Base-by-base conservation (phyloP, 2,113 vertebrate genomes). In the Oenanthe melanoleuca region DNA sequence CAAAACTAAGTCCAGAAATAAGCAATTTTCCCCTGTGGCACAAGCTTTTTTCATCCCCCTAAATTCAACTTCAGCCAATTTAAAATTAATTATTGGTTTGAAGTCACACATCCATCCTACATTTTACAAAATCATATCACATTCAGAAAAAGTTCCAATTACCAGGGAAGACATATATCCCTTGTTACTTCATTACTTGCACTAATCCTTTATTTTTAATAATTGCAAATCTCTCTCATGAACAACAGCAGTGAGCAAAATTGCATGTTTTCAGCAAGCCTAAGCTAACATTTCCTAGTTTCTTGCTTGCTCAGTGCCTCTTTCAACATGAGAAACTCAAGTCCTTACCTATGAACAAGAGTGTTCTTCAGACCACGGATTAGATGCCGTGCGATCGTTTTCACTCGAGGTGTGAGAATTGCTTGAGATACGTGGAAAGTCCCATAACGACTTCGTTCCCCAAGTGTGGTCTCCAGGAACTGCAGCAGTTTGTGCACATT, bases 371-470 rank as follows among this genome's bases (percentile, higher is more conserved):
- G 98, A 21, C 99, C 99, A 83, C 98, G 98, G 31, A 99, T 89
- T 33, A 99, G 97, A 28, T 99, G 98, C 24, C 98, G 97, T 28
- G 98, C 98, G 44, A 99, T 98, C 1, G 99, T 99, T 96, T 98
- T 99, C 78, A 98, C 97, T 65, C 96, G 97, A 64, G 99, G 99
- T 0, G 99, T 99, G 66, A 99, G 98, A 94, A 99, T 99, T 12
- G 99, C 99, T 93, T 99, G 99, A 47, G 99, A 99, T n/a, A 99
- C 99, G 0, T 99, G 99, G 77, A 99, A 99, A 88, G 98, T 97
- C 14, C 99, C 99, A 0, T 96, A 96, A 9, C 98, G 98, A 73
- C 98, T 95, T 50, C 99, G 97, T 80, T 99, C 98, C 38, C 97
- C 98, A n/a, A 99, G 97, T 1, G 99, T 99, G 31, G 98, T 99